A percentile compares a stretch with the other conserved stretches of the same genome.
Conservation (phyloP, 2,113 vertebrate genomes). For the Toxotes jaculatrix region DNA sequence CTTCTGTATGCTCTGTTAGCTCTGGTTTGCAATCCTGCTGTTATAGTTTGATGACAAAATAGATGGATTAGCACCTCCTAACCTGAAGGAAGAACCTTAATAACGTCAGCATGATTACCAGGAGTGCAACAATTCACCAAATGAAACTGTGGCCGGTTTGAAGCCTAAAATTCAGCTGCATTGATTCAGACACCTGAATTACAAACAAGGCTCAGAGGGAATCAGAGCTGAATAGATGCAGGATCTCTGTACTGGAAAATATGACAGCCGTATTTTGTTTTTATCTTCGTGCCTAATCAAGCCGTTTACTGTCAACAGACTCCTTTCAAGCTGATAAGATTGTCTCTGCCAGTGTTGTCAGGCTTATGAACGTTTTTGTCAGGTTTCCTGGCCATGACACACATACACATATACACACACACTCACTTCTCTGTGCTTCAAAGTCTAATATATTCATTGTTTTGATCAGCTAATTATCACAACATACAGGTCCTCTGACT, state of each 20-base stretch:
- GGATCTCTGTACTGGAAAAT: conserved; percentile 17
- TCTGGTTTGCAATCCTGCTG: neutral
- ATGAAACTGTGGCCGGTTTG: conserved; percentile 6
- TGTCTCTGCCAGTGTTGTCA: neutral
- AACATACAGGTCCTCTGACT: neutral
- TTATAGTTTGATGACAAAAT: conserved; percentile 16
- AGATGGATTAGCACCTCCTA: conserved; percentile 7
- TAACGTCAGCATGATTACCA: conserved; percentile 17
- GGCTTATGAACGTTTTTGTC: conserved; percentile 1
- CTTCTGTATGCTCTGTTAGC: neutral
- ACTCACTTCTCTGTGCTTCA: neutral
- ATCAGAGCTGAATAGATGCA: conserved; percentile 19
- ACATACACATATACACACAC: neutral
- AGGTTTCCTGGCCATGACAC: neutral
- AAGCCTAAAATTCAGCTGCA: conserved; percentile 19
- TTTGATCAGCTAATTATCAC: conserved; percentile 20
- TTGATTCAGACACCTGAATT: conserved; percentile 28
- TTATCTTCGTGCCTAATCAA: conserved; percentile 30
- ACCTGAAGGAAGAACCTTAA: conserved; percentile 17
- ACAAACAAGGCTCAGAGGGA: neutral
- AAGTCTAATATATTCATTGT: neutral
- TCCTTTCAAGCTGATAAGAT: conserved; percentile 25
- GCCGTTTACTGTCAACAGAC: conserved; percentile 27
- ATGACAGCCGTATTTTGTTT: conserved; percentile 35
- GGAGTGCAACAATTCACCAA: conserved; percentile 23